Evolutionary conservation across 2,888 invertebrate genomes (phyloP).

Genomic region (Lithodes maja): DNA sequence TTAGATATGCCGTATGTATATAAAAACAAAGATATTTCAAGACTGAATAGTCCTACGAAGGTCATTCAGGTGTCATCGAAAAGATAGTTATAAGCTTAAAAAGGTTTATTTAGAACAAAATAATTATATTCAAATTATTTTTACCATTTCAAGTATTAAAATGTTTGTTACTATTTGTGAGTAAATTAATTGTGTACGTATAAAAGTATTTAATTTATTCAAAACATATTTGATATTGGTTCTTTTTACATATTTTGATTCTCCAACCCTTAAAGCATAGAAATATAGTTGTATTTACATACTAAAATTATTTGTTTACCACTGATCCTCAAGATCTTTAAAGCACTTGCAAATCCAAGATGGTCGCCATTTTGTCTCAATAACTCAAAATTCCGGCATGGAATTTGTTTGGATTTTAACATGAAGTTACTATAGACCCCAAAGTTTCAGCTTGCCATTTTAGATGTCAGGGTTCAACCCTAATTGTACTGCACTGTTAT

Average conservation of each 20-base stretch:
- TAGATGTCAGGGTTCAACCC: background rate
- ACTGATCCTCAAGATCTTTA: background rate
- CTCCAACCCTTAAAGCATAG: background rate
- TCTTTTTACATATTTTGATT: background rate
- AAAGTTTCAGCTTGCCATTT: background rate
- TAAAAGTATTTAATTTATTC: background rate
- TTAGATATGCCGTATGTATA: background rate
- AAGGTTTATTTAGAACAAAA: slow-evolving; percentile 19
- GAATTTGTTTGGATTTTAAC: background rate
- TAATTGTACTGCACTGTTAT: background rate
- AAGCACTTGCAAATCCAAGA: background rate
- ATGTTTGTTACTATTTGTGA: background rate
- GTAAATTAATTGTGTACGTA: background rate
- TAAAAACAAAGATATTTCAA: slow-evolving; percentile 5
- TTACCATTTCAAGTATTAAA: background rate
- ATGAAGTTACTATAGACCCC: background rate
- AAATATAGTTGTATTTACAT: background rate
- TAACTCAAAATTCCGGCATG: background rate
- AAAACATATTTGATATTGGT: background rate
- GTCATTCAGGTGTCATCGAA: slow-evolving; percentile 7
- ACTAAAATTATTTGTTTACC: background rate
- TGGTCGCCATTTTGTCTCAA: background rate
- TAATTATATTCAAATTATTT: background rate
- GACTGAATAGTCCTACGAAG: slow-evolving; percentile 8
- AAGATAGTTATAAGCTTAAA: background rate